Evolutionary conservation across 2,888 invertebrate species (phyloP), one percentile per base, ranked within the genome.

Genomic region (Tetragonula carbonaria): DNA sequence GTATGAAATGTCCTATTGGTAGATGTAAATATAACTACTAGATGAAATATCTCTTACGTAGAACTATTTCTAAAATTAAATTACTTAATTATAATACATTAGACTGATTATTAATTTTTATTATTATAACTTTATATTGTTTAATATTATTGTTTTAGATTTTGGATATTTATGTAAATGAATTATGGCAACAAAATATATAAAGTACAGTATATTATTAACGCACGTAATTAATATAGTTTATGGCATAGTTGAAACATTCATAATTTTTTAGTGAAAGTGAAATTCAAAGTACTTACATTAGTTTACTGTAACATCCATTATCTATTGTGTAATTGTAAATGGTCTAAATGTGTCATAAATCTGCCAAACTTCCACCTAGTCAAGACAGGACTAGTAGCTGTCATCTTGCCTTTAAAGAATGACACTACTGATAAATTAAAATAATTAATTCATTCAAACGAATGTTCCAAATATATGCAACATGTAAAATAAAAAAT

Each of bases 41-140:
- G 28, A 13, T 74, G 65, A 74, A 57, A 50, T 82, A 68, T 68
- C n/a, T 38, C 68, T 57, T 80, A 73, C 50, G n/a, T 82, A 74
- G 65, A 51, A 33, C 16, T 57, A 8, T 71, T 23, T 72, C 2
- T 8, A n/a, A 50, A 73, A 73, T 50, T 50, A 62, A 62, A 21
- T 45, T 45, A 45, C 28, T 62, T 62, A 16, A 62, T 62, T 62
- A 28, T 28, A 62, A 3, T 18, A 23, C 28, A 16, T 16, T 62
- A 28, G 73, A 82, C 83, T 82, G 83, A 84, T 23, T 23, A 23
- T 23, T 65, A 66, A 66, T 66, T 66, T 53, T 53, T 45, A 55
- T 18, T 5, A 74, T n/a, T 66, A 28, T 55, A n/a, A 55, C 66
- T 74, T 38, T 59, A 72, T 16, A 72, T 72, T 45, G 45, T 70